Base-by-base conservation (phyloP, 2,888 invertebrate genomes). In the Sicus ferrugineus region DNA sequence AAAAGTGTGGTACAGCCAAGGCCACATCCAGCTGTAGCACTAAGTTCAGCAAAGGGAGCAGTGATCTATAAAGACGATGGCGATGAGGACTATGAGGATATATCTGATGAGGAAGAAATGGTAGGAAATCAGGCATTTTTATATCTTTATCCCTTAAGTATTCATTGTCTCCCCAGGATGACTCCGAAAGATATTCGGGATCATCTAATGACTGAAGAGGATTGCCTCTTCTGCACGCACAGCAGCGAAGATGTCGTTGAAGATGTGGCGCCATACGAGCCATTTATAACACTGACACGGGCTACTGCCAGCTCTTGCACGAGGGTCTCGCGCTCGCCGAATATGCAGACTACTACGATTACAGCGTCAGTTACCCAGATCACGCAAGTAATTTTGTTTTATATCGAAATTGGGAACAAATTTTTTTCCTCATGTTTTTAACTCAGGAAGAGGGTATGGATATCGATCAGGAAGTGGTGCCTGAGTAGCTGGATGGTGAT, bases 201-300 rank as follows among this genome's bases (percentile, higher is more conserved):
- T 75, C 93, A 92, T 80, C 92, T 92, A 42, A 89, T 93, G 68
- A 89, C 90, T 69, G 89, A 90, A 1, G 90, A 90, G 71, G 89
- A 93, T 79, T 99, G 99, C 81, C 87, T 99, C 31, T 99, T 99
- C 85, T 99, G 99, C 81, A 86, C 88, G 7, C 89, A 93, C 72
- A 90, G 92, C 74, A 93, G 93, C 82, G 88, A 88, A 66, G 91
- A 89, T 75, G 87, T 96, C 81, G 90, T 93, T 16, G 91, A 91
- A 74, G 98, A 96, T 85, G 84, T 98, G 6, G 91, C 92, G 77
- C 99, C n/a, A n/a, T n/a, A 99, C 84, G 99, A 99, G 98, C 93
- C 93, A 89, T 88, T 38, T 98, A 98, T 81, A 99, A 99, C 98
- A 76, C 91, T 4, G 96, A 96, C 81, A 97, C 97, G 83, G 96